Evolutionary conservation across 2,888 invertebrate genomes (phyloP).

Genomic region (Andrena camellia): DNA sequence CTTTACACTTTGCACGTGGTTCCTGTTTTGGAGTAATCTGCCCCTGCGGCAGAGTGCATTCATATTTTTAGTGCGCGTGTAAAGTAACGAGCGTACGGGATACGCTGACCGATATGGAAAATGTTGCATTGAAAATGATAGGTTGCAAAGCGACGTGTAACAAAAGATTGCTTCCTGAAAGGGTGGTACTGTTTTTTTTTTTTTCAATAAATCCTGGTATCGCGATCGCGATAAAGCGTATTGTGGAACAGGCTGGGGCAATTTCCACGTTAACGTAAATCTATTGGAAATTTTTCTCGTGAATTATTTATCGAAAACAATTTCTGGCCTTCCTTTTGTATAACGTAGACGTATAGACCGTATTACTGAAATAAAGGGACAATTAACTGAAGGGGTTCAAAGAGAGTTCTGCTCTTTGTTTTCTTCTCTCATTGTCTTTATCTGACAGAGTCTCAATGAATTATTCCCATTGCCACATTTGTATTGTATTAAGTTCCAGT

Average conservation of each 20-base stretch:
- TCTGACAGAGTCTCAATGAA: not conserved
- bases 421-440: no score
- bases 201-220: constrained; percentile 54
- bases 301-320: not conserved
- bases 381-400: no score
- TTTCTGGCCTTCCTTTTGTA: not conserved
- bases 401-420: no score
- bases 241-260: constrained; percentile 31
- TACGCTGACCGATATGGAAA: constrained; percentile 43
- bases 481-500: not conserved
- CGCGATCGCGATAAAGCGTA: constrained; percentile 46
- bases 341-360: no score
- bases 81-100: constrained; percentile 30
- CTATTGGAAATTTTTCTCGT: not conserved
- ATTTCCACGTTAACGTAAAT: constrained; percentile 48
- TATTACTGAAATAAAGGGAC: no score
- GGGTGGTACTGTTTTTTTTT: constrained; percentile 31
- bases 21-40: constrained; percentile 66
- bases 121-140: constrained; percentile 53
- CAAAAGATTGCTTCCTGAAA: constrained; percentile 50
- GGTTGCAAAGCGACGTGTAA: constrained; percentile 41
- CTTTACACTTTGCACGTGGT: constrained; percentile 71
- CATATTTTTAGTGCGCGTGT: constrained; percentile 43
- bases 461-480: not conserved
- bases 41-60: constrained; percentile 57